phyloP scores from a whole-genome alignment of 2,797 vertebrate genomes.

The Epinephelus malabaricus region DNA sequence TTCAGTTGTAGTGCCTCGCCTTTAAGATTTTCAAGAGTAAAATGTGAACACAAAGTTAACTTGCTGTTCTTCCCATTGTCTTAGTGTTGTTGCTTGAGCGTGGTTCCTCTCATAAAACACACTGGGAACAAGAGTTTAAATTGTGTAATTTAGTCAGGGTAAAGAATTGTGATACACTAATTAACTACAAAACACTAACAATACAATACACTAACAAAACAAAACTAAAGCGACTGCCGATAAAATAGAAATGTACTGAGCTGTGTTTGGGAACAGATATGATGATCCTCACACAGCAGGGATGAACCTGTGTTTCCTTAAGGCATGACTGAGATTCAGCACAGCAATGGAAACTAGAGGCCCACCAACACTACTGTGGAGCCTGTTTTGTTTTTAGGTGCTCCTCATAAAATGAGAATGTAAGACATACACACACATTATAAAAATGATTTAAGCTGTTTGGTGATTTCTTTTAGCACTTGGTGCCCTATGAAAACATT shows the following conservation, averaged over 20 bases:
- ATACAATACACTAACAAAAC: background rate
- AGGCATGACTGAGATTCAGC: background rate
- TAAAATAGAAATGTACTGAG: conserved; percentile 18
- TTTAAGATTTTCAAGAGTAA: too few species aligned
- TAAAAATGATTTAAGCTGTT: conserved; percentile 28
- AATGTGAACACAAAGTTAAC: too few species aligned
- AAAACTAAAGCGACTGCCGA: background rate
- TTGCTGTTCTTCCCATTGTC: background rate
- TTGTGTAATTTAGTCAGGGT: background rate
- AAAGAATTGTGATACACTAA: background rate
- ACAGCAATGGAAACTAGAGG: conserved; percentile 23
- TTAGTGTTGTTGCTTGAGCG: background rate
- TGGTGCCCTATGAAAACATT: conserved; percentile 19
- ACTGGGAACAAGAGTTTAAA: background rate
- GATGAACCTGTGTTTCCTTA: conserved; percentile 7
- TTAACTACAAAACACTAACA: background rate
- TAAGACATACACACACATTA: conserved; percentile 25
- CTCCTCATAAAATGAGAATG: conserved; percentile 33
- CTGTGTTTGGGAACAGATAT: conserved; percentile 42
- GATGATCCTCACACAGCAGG: conserved; percentile 19
- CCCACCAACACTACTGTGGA: conserved; percentile 1
- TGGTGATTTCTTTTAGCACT: conserved; percentile 16
- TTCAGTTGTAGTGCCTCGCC: too few species aligned
- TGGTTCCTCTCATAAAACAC: conserved; percentile 5
- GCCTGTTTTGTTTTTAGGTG: conserved; percentile 25